phyloP scores from a whole-genome alignment of 2,888 invertebrate genomes.

The Caenorhabditis wallacei region DNA sequence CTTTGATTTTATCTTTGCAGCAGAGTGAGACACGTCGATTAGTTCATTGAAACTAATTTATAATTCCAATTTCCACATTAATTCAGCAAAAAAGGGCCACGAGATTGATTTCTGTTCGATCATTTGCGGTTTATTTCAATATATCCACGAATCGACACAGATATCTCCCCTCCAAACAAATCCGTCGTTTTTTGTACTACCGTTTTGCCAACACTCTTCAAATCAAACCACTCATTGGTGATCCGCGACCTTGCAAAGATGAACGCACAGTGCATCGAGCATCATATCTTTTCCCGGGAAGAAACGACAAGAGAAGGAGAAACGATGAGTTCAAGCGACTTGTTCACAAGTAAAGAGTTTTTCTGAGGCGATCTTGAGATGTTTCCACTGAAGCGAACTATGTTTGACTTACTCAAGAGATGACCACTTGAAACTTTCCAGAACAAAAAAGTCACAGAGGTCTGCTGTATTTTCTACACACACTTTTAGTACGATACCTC shows the following conservation, averaged over 20 bases:
- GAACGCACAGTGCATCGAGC: constrained; percentile 53
- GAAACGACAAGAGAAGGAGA: constrained; percentile 20
- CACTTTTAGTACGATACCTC: constrained; percentile 46
- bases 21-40: too few species aligned
- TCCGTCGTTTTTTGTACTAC: constrained; percentile 59
- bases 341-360: constrained; percentile 65
- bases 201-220: constrained; percentile 50
- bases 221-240: constrained; percentile 60
- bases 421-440: constrained; percentile 68
- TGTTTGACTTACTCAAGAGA: constrained; percentile 69
- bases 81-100: not conserved
- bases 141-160: constrained; percentile 32
- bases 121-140: constrained; percentile 6
- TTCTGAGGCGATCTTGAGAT: constrained; percentile 51
- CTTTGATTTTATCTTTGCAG: too few species aligned
- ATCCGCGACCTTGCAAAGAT: constrained; percentile 60
- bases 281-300: constrained; percentile 40
- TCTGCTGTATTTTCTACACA: constrained; percentile 35
- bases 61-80: not conserved
- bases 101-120: not conserved
- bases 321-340: constrained; percentile 54
- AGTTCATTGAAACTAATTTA: too few species aligned
- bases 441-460: constrained; percentile 28
- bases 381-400: constrained; percentile 59
- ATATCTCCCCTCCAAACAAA: constrained; percentile 27